Evolutionary conservation across 2,113 vertebrate genomes (phyloP).

Genomic region (Sinocyclocheilus grahami): DNA sequence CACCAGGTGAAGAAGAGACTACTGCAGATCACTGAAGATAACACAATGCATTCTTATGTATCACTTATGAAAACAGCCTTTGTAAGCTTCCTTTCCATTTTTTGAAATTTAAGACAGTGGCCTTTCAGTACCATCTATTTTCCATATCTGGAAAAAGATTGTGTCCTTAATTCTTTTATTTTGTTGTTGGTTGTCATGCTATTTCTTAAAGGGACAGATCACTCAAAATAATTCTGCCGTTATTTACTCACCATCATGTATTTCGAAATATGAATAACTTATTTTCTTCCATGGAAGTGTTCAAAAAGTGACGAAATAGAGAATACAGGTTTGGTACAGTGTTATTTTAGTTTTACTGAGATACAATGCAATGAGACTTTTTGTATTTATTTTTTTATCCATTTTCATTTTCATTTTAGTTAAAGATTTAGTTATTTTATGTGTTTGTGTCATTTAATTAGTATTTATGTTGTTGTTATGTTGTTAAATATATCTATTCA

Average conservation of each 20-base stretch:
- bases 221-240: background rate
- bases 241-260: background rate
- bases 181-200: background rate
- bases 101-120: background rate
- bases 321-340: background rate
- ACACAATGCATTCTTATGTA: constrained; percentile 11
- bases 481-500: too few relatives aligned
- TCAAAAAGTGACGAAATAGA: background rate
- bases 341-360: background rate
- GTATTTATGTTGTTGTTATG: too few relatives aligned
- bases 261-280: background rate
- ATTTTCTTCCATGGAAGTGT: background rate
- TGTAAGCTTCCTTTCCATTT: background rate
- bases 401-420: too few relatives aligned
- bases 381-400: too few relatives aligned
- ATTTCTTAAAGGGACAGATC: constrained; percentile 19
- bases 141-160: constrained; percentile 1
- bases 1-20: constrained; percentile 39
- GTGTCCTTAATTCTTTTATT: constrained; percentile 1
- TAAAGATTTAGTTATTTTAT: too few relatives aligned
- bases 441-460: too few relatives aligned
- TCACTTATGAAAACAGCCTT: constrained; percentile 3
- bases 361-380: background rate
- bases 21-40: background rate
- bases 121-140: background rate